Evolutionary conservation across 2,113 vertebrate species (phyloP).

Genomic region (Narcine bancroftii): DNA sequence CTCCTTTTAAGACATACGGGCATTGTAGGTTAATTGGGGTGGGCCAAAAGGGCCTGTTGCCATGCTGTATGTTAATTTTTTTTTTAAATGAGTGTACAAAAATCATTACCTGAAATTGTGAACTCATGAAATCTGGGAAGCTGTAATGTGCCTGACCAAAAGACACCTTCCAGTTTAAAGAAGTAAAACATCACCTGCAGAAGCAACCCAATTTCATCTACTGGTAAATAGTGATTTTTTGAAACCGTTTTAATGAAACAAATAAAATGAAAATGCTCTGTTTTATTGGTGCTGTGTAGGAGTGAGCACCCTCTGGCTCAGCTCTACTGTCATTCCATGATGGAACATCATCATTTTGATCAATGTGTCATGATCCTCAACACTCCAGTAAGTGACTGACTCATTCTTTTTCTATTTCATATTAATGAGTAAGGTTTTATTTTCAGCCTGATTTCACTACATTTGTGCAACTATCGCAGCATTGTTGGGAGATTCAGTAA

Average conservation of each 20-base stretch:
- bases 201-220: neutral
- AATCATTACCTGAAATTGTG: too few species aligned
- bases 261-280: neutral
- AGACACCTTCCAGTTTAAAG: neutral
- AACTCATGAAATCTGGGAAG: too few species aligned
- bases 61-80: too few species aligned
- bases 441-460: neutral
- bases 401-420: conserved; percentile 11
- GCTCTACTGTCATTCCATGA: conserved; percentile 93
- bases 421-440: neutral
- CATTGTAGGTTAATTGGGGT: too few species aligned
- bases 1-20: too few species aligned
- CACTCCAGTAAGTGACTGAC: conserved; percentile 70
- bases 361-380: conserved; percentile 98
- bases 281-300: conserved; percentile 51
- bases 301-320: conserved; percentile 91
- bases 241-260: neutral
- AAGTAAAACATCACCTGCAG: neutral
- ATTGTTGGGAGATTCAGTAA: neutral
- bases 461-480: neutral
- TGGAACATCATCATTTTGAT: conserved; percentile 98
- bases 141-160: too few species aligned
- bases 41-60: too few species aligned
- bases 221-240: neutral
- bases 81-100: too few species aligned